phyloP scores from a whole-genome alignment of 1,140 invertebrate genomes.

The Heliconius congener region DNA sequence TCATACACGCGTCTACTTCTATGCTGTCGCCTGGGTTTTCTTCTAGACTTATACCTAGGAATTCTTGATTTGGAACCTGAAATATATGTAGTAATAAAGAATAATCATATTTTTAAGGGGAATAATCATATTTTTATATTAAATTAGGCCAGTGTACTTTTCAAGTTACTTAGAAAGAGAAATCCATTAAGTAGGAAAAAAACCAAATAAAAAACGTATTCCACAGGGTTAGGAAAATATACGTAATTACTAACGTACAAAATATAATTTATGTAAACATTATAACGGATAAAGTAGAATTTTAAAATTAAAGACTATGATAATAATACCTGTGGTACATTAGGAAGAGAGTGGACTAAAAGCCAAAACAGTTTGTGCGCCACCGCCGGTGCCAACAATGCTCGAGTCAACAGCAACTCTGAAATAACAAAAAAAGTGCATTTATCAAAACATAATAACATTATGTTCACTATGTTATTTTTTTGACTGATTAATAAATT shows the following conservation, averaged over 20 bases:
- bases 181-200: no score
- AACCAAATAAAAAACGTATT: no score
- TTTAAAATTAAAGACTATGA: not conserved
- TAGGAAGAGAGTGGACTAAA: constrained; percentile 85
- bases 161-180: no score
- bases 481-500: no score
- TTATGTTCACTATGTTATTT: not conserved
- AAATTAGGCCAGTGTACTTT: no score
- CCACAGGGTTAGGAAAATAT: not conserved
- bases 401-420: constrained; percentile 90
- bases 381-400: constrained; percentile 92
- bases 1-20: constrained; percentile 58
- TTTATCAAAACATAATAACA: constrained; percentile 4
- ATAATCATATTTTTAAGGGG: not conserved
- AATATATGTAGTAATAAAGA: constrained; percentile 22
- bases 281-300: not conserved
- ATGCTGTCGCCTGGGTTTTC: constrained; percentile 50
- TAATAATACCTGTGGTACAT: constrained; percentile 66
- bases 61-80: constrained; percentile 71
- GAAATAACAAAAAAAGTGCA: constrained; percentile 33
- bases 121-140: not conserved
- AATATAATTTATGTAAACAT: not conserved
- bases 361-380: constrained; percentile 98
- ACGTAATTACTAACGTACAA: not conserved
- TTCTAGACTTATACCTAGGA: constrained; percentile 73